phyloP scores from a whole-genome alignment of 2,888 invertebrate species.

The Scaptomyza parva region DNA sequence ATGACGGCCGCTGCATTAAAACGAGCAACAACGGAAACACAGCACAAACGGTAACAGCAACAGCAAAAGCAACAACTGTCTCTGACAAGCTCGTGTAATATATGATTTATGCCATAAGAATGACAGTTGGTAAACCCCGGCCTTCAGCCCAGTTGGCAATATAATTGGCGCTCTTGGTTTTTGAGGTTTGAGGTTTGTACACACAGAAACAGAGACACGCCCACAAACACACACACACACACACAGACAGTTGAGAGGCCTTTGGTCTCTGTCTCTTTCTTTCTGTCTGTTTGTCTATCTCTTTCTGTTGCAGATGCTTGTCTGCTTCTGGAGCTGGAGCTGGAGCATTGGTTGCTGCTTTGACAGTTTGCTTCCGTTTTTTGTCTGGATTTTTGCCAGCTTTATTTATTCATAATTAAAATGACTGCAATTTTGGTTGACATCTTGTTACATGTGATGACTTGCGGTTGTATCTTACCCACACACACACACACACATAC shows the following conservation, averaged over 20 bases:
- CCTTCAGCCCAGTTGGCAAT: constrained; percentile 1
- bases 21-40: constrained; percentile 12
- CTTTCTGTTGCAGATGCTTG: background rate
- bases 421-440: constrained; percentile 25
- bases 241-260: no score
- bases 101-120: constrained; percentile 61
- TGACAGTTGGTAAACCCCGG: constrained; percentile 43
- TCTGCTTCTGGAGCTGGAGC: background rate
- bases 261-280: no score
- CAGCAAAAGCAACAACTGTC: constrained; percentile 43
- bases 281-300: background rate
- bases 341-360: constrained; percentile 3
- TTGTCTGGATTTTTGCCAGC: constrained; percentile 8
- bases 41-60: background rate
- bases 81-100: constrained; percentile 65
- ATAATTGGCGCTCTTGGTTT: constrained; percentile 5
- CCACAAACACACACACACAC: background rate
- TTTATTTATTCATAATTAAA: constrained; percentile 43
- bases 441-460: constrained; percentile 14
- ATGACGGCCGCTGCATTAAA: constrained; percentile 46
- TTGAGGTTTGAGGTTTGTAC: background rate
- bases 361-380: background rate
- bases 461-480: constrained; percentile 1
- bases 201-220: constrained; percentile 2
- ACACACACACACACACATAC: background rate